A percentile compares a stretch with the other conserved stretches of the same genome.
phyloP scores from a whole-genome alignment of 1,140 invertebrate genomes.

The Agrilus planipennis region DNA sequence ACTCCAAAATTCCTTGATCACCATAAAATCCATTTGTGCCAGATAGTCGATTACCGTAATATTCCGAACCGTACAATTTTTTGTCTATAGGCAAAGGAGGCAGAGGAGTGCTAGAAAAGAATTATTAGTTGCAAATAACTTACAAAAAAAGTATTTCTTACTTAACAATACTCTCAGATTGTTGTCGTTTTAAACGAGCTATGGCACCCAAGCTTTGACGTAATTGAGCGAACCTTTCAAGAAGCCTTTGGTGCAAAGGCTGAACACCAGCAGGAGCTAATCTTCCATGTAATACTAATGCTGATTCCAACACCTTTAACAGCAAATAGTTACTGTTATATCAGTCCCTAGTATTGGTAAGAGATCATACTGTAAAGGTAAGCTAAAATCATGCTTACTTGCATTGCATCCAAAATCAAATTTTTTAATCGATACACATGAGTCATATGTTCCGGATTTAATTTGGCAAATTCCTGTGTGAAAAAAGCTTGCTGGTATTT shows the following conservation, averaged over 20 bases:
- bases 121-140: too few relatives aligned
- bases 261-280: slow-evolving; percentile 71
- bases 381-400: slow-evolving; percentile 23
- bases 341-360: too few relatives aligned
- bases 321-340: too few relatives aligned
- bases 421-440: slow-evolving; percentile 64
- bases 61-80: slow-evolving; percentile 22
- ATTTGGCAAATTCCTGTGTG: slow-evolving; percentile 63
- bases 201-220: slow-evolving; percentile 54
- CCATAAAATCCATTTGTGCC: slow-evolving; percentile 35
- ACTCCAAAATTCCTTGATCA: slow-evolving; percentile 34
- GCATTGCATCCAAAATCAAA: slow-evolving; percentile 64
- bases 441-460: slow-evolving; percentile 58
- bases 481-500: slow-evolving; percentile 93
- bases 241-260: slow-evolving; percentile 72
- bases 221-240: slow-evolving; percentile 74
- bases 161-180: slow-evolving; percentile 68
- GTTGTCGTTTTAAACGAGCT: slow-evolving; percentile 47
- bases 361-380: too few relatives aligned
- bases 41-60: slow-evolving; percentile 35
- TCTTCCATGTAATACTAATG: slow-evolving; percentile 67
- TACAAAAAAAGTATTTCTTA: slow-evolving; percentile 27
- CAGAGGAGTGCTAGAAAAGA: slow-evolving; percentile 58
- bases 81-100: slow-evolving; percentile 55
- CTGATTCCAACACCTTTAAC: slow-evolving; percentile 61